Evolutionary conservation across 2,888 invertebrate species (phyloP), one percentile per base, ranked within the genome.

Genomic region (Phania funesta): DNA sequence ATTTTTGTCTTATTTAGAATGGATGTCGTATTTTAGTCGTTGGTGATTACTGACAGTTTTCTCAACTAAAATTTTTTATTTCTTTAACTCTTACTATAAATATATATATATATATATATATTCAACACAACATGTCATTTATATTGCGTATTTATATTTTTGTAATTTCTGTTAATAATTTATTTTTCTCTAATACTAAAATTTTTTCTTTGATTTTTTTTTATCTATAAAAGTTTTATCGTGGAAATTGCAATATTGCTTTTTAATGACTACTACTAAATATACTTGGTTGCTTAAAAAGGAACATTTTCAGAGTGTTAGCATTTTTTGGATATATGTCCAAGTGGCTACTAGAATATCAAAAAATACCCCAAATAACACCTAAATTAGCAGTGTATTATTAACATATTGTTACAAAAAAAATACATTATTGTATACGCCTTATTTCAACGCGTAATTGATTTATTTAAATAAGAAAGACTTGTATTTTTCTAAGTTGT

Each of bases 1-100:
- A 56, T 78, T 70, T 71, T 78, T 32, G 16, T 78, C 68, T 68
- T 54, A 24, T 62, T 77, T 62, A 8, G 20, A 62, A 54, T 56
- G 56, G 26, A 35, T 44, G 62, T 48, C 65, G 71, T 56, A 41
- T 56, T 64, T 18, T 62, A 64, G 60, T 76, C 77, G 77, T 68
- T 24, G 48, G 29, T n/a, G n/a, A n/a, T n/a, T n/a, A n/a, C n/a
- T n/a, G n/a, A n/a, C n/a, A n/a, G 26, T 48, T 62, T 68, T 35
- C n/a, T 11, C 35, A 38, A 38, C 3, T 38, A 18, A 20, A 58
- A 20, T 26, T 52, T 8, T 52, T 54, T 54, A 7, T 29, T 54
- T 4, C 6, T 54, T 32, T 8, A 20, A 18, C 29, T 29, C 29
- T 29, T n/a, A 7, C 7, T 6, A 29, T 29, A 7, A 7, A 6